Evolutionary conservation across 1,140 invertebrate species (phyloP).

Genomic region (Linepithema humile): DNA sequence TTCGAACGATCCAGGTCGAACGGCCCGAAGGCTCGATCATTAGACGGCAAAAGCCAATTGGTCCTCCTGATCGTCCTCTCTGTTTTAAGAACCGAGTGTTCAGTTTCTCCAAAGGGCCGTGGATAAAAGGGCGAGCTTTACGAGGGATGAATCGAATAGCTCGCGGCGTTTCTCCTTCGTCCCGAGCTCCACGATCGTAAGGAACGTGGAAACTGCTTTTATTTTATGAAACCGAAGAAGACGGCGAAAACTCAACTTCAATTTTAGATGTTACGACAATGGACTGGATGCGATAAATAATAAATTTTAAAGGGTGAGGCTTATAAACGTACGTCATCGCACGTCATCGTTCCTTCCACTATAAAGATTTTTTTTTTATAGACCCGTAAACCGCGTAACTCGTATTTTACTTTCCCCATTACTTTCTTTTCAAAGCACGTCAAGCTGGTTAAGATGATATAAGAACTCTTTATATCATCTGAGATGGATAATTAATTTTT

Average conservation of each 20-base stretch:
- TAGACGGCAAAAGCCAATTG: conserved; percentile 38
- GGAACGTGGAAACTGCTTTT: conserved; percentile 26
- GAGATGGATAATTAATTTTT: conserved; percentile 28
- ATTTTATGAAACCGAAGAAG: conserved; percentile 63
- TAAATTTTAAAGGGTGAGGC: conserved; percentile 38
- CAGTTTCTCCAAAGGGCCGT: conserved; percentile 15
- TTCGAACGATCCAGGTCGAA: conserved; percentile 19
- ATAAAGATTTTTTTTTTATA: conserved; percentile 52
- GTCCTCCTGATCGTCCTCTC: conserved; percentile 16
- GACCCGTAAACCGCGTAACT: conserved; percentile 21
- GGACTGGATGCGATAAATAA: conserved; percentile 38
- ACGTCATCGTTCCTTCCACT: conserved; percentile 16
- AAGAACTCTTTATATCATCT: background rate
- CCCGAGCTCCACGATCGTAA: background rate
- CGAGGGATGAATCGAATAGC: conserved; percentile 44
- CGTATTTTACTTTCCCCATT: conserved; percentile 38
- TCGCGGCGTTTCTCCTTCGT: conserved; percentile 13
- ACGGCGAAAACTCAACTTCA: conserved; percentile 58
- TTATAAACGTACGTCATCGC: background rate
- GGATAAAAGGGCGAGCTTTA: conserved; percentile 40
- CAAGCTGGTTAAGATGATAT: background rate
- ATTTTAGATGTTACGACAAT: conserved; percentile 62
- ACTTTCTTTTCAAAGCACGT: conserved; percentile 11
- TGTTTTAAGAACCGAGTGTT: conserved; percentile 28
- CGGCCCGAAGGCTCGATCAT: conserved; percentile 21